Percentiles rank a stretch among this genome's conserved stretches.
These are phyloP conservation scores for Syndactyla subalaris DNA, from an alignment of 2,797 vertebrate genomes.

Conservation along the genomic window DNA sequence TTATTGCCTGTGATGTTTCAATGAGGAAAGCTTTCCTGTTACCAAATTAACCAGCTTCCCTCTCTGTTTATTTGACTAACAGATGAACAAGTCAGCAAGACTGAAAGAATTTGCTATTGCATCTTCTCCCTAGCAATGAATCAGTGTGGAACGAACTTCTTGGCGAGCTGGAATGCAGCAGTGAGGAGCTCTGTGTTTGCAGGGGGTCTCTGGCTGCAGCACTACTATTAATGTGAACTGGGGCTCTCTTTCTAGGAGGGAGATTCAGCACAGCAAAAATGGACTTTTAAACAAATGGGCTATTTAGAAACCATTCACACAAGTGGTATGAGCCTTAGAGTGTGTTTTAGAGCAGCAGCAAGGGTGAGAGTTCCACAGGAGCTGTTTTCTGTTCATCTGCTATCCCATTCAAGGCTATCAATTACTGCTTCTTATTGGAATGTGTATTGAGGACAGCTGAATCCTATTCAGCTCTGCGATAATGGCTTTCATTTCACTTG, in stretches of 20 bases:
- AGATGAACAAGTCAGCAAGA: not conserved
- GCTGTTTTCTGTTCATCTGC: not conserved
- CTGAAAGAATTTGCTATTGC: not conserved
- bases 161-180: not conserved
- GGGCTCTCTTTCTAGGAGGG: not conserved
- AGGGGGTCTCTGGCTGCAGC: not conserved
- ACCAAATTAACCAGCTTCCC: not conserved
- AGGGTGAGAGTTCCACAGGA: not conserved
- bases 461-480: not conserved
- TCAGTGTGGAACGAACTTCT: not conserved
- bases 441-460: not conserved
- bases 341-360: not conserved
- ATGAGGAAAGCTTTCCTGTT: not conserved
- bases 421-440: not conserved
- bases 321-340: not conserved
- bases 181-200: not conserved
- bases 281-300: not conserved
- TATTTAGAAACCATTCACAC: not conserved
- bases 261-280: not conserved
- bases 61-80: not conserved
- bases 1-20: conserved; percentile 18
- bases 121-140: not conserved
- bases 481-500: not conserved
- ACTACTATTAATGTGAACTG: not conserved
- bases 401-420: not conserved